Conservation (phyloP, 92 coral and sea anemone genomes). For the Metridium senile region DNA sequence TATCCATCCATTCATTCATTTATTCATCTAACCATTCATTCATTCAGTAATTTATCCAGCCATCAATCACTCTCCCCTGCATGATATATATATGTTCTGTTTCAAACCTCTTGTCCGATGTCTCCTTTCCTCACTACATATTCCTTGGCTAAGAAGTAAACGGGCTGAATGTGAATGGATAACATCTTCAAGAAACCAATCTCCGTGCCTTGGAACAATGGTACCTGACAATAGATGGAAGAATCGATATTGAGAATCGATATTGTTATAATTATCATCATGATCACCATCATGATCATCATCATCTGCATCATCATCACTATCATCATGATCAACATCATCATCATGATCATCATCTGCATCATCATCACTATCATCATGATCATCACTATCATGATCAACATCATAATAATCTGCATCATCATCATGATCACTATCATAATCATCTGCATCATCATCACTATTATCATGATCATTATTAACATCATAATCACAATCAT, state of each 20-base stretch:
- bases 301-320: no score
- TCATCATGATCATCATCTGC: no score
- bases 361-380: no score
- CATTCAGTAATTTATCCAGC: not conserved
- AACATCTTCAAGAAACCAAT: conserved; percentile 94
- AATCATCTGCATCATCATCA: not conserved
- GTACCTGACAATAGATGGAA: conserved; percentile 76
- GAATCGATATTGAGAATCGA: no score
- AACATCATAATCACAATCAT: not conserved
- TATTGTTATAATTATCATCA: no score
- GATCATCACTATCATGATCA: no score
- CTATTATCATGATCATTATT: not conserved
- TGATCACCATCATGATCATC: no score
- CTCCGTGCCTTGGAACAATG: conserved; percentile 79
- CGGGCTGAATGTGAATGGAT: conserved; percentile 73
- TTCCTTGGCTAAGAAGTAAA: conserved; percentile 84
- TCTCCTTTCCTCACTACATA: conserved; percentile 87
- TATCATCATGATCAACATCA: no score
- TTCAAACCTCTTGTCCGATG: conserved; percentile 86
- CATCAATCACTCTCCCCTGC: no score
- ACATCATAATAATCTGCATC: not conserved
- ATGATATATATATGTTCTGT: not conserved
- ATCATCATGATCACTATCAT: not conserved
- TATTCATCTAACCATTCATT: not conserved
- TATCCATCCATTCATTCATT: no score